These are phyloP conservation scores for Conistra vaccinii DNA, from an alignment of 2,888 invertebrate species.

Conservation along the genomic window DNA sequence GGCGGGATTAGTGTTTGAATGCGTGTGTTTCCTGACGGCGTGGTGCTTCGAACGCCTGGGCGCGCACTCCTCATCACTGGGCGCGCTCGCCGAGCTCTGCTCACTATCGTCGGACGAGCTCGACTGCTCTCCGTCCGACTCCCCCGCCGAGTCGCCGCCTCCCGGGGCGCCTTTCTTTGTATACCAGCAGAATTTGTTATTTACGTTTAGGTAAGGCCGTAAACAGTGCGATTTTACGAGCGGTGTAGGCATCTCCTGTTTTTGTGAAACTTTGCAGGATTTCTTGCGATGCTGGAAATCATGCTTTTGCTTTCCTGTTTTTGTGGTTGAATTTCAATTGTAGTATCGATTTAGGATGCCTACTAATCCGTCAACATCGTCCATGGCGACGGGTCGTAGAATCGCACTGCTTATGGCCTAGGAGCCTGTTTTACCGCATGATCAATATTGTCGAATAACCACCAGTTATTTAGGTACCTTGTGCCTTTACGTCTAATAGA, in stretches of 20 bases:
- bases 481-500: neutral
- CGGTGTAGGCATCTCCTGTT: neutral
- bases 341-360: neutral
- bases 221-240: slow-evolving; percentile 12
- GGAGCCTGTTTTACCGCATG: neutral
- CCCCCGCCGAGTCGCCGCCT: slow-evolving; percentile 74
- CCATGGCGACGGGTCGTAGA: neutral
- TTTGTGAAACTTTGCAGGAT: neutral
- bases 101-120: slow-evolving; percentile 81
- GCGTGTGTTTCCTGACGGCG: slow-evolving; percentile 55
- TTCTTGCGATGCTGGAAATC: neutral
- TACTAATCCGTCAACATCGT: neutral
- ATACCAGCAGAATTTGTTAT: slow-evolving; percentile 65
- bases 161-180: slow-evolving; percentile 86
- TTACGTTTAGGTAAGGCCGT: slow-evolving; percentile 23
- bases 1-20: slow-evolving; percentile 60
- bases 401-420: slow-evolving; percentile 33
- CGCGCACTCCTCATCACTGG: slow-evolving; percentile 82
- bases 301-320: neutral
- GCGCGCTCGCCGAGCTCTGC: slow-evolving; percentile 81
- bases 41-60: slow-evolving; percentile 63
- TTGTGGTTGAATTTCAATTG: neutral
- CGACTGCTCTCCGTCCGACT: slow-evolving; percentile 76
- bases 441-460: neutral
- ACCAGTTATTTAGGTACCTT: neutral